Evolutionary conservation across 2,113 vertebrate species (phyloP), one percentile per base, ranked within the genome.

Genomic region (Atlantisia rogersi): DNA sequence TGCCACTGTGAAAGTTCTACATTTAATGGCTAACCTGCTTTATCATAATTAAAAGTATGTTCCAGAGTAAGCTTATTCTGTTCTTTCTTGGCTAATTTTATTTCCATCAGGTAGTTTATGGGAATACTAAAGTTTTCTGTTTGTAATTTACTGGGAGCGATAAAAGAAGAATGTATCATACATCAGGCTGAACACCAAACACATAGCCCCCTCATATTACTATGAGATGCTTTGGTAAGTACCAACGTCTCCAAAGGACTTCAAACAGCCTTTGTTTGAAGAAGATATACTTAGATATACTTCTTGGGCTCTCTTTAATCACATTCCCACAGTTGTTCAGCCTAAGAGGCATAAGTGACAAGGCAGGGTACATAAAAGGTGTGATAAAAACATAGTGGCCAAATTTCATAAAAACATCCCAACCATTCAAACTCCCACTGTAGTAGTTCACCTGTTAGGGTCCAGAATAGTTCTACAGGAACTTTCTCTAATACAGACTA

Each of bases 381-480:
- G 7, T 58, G 40, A 75, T 74, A 78, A 69, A 85, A 87, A 82
- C 22, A 24, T 32, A 91, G 78, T 14, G 48, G 58, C 21, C 42
- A 71, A 78, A 62, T 89, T 70, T 71, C 50, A 92, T 70, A 88
- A 65, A 86, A 92, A 78, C 52, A 64, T 69, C 88, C n/a, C 67
- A 78, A 92, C 71, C 20, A 18, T 73, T 76, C 42, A 56, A 59
- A 95, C 83, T 70, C 62, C 77, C 65, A 48, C 83, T 86, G 71
- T 82, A 94, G 87, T 39, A 91, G 92, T 71, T 90, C 40, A 91
- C 77, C 79, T 95, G 90, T 91, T 96, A 83, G 91, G 88, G 70
- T 97, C 91, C 92, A 94, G 88, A 92, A 80, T 25, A 87, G 81
- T 91, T 97, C 79, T 95, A 29, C 32, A 56, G 50, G n/a, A 83